Base-by-base conservation (phyloP, 2,797 vertebrate genomes). In the Gallirallus australis region DNA sequence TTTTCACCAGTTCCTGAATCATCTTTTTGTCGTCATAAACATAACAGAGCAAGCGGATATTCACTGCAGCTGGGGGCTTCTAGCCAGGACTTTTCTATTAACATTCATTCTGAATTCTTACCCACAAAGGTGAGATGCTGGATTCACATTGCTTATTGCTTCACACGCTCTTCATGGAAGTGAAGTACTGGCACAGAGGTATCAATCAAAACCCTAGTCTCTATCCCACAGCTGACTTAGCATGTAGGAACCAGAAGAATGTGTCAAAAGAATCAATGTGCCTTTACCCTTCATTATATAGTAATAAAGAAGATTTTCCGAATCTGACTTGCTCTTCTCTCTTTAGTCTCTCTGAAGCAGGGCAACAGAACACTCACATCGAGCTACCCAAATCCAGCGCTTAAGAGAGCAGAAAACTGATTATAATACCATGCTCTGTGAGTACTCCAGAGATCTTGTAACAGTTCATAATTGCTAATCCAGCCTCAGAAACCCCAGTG, bases 171-270 rank as follows among this genome's bases (percentile, higher is more conserved):
- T 86, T 94, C 60, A 23, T 48, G 78, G 91, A 80, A 68, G 40
- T 17, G 47, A 79, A 61, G 33, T 72, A 79, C 66, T 70, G 47
- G 71, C 78, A 86, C 80, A 90, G 85, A 93, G 42, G 45, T 91
- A 86, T 79, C 87, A 73, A 82, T 94, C 91, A 92, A 89, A 94
- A 91, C 77, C 89, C 48, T 28, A 23, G n/a, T 75, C 86, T 86
- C 72, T 76, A 69, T 79, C 16, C 27, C 48, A 57, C 63, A 40
- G 10, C 25, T 77, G 52, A 82, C n/a, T 53, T 80, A 83, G 71
- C 37, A 48, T 15, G 37, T 60, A n/a, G 68, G 31, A 70, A 57
- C 37, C 27, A 80, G 71, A 64, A 88, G 54, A 76, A 86, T 23
- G 4, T 37, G 50, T 83, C 94, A 70, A 72, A 93, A 94, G 48